Base-by-base conservation (phyloP, 1,140 invertebrate genomes). In the Antheraea mylitta region DNA sequence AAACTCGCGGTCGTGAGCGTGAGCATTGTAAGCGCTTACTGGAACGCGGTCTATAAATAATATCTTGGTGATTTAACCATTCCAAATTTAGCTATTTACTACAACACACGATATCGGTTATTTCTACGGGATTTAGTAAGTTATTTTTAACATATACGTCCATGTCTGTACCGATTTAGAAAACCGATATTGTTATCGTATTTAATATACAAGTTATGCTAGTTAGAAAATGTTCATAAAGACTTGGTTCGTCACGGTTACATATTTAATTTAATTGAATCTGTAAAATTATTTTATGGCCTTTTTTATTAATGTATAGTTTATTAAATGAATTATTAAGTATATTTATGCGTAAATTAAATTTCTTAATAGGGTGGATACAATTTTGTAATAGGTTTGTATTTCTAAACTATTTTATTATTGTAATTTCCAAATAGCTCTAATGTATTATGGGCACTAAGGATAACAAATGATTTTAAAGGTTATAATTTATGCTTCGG, bases 281-380 rank as follows among this genome's bases (percentile, higher is more conserved):
- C 77, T 86, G 80, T 83, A 81, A 82, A 85, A 77, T 89, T 87
- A 75, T 86, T 86, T 87, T 89, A 86, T 78, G 80, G 81, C 80
- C 80, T 85, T 42, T 9, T 86, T 83, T 30, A 30, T 81, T 79
- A 76, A 74, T 77, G 80, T 73, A 78, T 68, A 75, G 53, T 73
- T 78, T 53, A 53, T 53, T 16, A 53, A n/a, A 53, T 53, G 16
- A 53, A 65, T 72, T 65, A 71, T 65, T 70, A 58, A 69, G 62
- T 66, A 71, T 70, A 75, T 71, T 42, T 72, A 67, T 75, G 73
- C 71, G 67, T 73, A 36, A 61, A 61, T 30, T 61, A 36, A 53
- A 53, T 53, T 22, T 61, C 60, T 19, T 61, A 61, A 22, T 22
- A 61, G 36, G 36, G 19, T 61, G 18, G 19, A 36, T 30, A 22